These are phyloP conservation scores for Mirounga angustirostris DNA, from an alignment of 2,113 vertebrate species.

Conservation along the genomic window DNA sequence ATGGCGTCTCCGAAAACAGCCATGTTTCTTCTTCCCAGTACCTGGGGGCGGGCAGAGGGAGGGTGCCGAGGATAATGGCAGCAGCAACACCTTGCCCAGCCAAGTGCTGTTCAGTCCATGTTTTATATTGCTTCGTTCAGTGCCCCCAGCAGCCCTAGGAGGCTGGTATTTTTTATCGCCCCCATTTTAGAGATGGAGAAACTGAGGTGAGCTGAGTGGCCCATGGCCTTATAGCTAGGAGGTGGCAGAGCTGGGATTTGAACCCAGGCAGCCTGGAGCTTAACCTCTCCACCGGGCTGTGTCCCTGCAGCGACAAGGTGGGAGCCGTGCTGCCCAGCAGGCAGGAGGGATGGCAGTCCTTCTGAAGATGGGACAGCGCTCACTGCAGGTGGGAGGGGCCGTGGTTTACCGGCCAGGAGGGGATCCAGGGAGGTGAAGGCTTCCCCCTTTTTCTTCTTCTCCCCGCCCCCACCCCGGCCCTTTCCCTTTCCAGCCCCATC, in stretches of 20 bases:
- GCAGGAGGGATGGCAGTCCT: background rate
- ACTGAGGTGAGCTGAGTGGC: background rate
- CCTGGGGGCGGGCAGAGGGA: no score
- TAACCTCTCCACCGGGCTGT: rapidly evolving
- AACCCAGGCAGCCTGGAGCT: background rate
- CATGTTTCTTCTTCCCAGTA: rapidly evolving
- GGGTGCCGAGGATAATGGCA: rapidly evolving
- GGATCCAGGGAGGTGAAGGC: background rate
- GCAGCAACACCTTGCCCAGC: rapidly evolving
- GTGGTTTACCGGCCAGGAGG: background rate
- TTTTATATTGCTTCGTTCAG: background rate
- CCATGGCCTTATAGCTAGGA: background rate
- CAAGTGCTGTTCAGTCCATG: rapidly evolving
- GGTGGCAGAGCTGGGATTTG: background rate
- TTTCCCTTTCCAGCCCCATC: background rate
- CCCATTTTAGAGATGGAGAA: background rate
- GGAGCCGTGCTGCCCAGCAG: background rate
- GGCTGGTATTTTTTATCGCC: background rate
- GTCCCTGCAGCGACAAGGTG: background rate
- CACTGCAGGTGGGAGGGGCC: background rate
- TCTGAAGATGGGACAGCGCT: background rate
- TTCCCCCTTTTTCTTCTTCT: background rate
- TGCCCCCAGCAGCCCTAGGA: background rate
- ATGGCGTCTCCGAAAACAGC: background rate
- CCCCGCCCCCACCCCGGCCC: no score